These are phyloP conservation scores for Microcebus lehilahytsara DNA, from an alignment of 2,113 vertebrate species.

Conservation along the genomic window DNA sequence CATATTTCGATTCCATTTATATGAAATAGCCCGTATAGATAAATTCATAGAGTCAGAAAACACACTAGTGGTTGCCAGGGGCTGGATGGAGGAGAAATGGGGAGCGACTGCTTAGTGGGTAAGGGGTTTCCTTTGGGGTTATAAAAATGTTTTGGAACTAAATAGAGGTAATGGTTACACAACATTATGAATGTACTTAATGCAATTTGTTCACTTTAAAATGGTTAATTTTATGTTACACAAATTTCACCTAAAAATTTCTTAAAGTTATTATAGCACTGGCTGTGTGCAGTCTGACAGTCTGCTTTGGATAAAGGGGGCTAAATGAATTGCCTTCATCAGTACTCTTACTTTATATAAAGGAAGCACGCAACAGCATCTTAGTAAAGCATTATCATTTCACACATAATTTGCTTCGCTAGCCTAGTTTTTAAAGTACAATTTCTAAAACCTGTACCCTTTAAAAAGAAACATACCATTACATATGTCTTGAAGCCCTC, in stretches of 20 bases:
- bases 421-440: neutral
- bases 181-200: neutral
- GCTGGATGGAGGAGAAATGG: neutral
- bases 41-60: neutral
- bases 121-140: neutral
- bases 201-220: neutral
- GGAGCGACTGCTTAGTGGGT: neutral
- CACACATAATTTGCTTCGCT: neutral
- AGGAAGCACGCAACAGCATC: neutral
- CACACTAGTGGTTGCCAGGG: neutral
- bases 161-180: neutral
- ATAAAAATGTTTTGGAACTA: conserved; percentile 18
- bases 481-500: conserved; percentile 73
- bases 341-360: neutral
- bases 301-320: neutral
- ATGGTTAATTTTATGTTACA: neutral
- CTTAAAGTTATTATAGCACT: neutral
- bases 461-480: conserved; percentile 80
- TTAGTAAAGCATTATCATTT: conserved; percentile 15
- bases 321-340: neutral
- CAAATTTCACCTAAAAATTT: conserved; percentile 26
- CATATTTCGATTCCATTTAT: neutral
- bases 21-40: neutral
- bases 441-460: neutral
- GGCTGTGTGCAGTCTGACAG: conserved; percentile 39